These are phyloP conservation scores for Littorina saxatilis DNA, from an alignment of 1,140 invertebrate species.

Conservation along the genomic window DNA sequence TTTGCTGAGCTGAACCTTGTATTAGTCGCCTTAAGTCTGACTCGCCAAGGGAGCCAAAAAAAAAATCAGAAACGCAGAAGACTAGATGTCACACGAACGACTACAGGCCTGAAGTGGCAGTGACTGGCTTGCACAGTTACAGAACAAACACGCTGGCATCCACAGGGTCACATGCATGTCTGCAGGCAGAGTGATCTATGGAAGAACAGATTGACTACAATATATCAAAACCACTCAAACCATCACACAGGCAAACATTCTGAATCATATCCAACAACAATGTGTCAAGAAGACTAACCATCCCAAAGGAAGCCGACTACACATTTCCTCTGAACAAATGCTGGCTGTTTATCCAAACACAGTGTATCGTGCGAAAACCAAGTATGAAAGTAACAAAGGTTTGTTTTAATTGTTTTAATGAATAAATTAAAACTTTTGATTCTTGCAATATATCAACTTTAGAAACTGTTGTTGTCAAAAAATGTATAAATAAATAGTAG, in stretches of 20 bases:
- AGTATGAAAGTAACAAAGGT: constrained; percentile 20
- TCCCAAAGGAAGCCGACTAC: neutral
- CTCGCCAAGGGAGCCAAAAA: neutral
- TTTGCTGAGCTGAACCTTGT: too few relatives aligned
- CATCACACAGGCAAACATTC: too few relatives aligned
- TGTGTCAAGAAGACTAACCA: neutral
- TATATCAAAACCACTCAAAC: neutral
- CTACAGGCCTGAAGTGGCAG: neutral
- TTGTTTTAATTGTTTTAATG: constrained; percentile 32
- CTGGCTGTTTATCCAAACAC: neutral
- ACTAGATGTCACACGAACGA: neutral
- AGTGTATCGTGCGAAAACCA: constrained; percentile 8
- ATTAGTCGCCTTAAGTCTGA: too few relatives aligned
- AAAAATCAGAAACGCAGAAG: neutral
- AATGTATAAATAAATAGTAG: constrained; percentile 29
- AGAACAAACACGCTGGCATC: constrained; percentile 4
- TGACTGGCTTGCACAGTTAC: neutral
- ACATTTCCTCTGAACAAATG: too few relatives aligned
- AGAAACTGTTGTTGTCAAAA: constrained; percentile 22
- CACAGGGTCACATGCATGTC: neutral
- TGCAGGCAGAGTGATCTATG: constrained; percentile 7
- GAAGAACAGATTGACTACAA: constrained; percentile 2
- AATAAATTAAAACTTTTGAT: constrained; percentile 42
- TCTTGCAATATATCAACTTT: constrained; percentile 25
- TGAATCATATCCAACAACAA: neutral